A percentile compares a stretch with the other conserved stretches of the same genome.
These are phyloP conservation scores for Andrena dorsata DNA, from an alignment of 2,888 invertebrate genomes.

Conservation along the genomic window DNA sequence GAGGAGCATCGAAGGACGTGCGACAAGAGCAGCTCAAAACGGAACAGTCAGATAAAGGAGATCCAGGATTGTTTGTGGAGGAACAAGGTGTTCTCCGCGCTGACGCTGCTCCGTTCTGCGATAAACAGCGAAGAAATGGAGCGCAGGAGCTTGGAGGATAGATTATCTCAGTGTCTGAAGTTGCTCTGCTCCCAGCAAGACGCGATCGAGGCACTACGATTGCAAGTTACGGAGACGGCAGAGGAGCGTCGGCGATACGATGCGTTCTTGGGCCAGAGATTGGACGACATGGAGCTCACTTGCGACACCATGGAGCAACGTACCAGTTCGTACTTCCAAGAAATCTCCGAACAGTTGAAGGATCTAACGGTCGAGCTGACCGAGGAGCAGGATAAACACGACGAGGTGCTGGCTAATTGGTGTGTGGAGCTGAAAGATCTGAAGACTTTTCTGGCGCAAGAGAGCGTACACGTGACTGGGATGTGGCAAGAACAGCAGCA, in stretches of 20 bases:
- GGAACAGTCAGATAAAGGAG: conserved; percentile 51
- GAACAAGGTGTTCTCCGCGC: conserved; percentile 74
- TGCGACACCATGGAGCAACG: conserved; percentile 66
- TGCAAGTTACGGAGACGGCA: conserved; percentile 65
- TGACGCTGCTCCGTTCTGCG: conserved; percentile 72
- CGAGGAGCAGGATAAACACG: conserved; percentile 56
- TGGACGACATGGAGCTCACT: conserved; percentile 68
- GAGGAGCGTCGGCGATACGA: conserved; percentile 53
- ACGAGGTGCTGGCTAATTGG: conserved; percentile 58
- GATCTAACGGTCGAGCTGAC: conserved; percentile 61
- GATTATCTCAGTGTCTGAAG: conserved; percentile 63
- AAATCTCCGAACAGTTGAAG: conserved; percentile 67
- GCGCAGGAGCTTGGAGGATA: conserved; percentile 66
- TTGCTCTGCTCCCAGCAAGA: conserved; percentile 67
- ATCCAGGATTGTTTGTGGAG: conserved; percentile 76
- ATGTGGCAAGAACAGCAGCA: conserved; percentile 84
- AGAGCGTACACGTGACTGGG: conserved; percentile 81
- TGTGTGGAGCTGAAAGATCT: conserved; percentile 79
- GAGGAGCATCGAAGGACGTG: conserved; percentile 86
- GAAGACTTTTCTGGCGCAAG: conserved; percentile 81
- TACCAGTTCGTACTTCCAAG: conserved; percentile 67
- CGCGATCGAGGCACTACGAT: conserved; percentile 67
- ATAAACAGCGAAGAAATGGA: conserved; percentile 73
- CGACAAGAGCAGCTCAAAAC: conserved; percentile 59
- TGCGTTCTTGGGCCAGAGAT: conserved; percentile 50